Conservation (phyloP, 2,113 vertebrate species). For the Urocitellus parryii region DNA sequence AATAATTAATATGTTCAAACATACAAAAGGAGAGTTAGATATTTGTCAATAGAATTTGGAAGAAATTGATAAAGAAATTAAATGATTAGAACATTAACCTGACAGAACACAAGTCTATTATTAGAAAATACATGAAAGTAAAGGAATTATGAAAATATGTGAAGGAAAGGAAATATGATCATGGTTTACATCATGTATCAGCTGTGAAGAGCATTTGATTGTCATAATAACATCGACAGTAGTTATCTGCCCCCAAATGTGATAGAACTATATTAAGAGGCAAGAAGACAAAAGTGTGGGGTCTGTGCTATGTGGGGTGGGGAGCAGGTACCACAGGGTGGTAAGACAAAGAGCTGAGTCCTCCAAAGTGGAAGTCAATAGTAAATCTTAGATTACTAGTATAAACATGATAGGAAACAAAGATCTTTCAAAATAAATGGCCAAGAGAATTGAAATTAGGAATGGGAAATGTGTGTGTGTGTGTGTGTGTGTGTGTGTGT, state of each 20-base stretch:
- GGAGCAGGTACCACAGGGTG: neutral
- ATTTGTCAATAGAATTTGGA: neutral
- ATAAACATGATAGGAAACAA: neutral
- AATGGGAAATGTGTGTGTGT: neutral
- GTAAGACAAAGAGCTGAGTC: neutral
- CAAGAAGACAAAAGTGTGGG: neutral
- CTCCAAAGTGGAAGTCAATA: neutral
- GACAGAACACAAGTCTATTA: neutral
- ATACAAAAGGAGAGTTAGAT: neutral
- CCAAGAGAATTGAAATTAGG: neutral
- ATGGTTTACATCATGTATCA: neutral
- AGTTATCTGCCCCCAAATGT: neutral
- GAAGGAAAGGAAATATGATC: neutral
- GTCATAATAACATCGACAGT: neutral
- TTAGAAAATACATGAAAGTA: neutral
- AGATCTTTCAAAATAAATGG: neutral
- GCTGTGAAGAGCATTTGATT: neutral
- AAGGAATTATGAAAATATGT: neutral
- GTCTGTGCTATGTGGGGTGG: neutral
- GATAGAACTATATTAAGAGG: neutral
- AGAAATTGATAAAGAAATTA: neutral
- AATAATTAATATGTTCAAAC: neutral
- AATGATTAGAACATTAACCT: conserved; percentile 12
- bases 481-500: neutral
- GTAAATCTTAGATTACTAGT: neutral